A percentile compares a stretch with the other conserved stretches of the same genome.
These are phyloP conservation scores for Beaufortia kweichowensis DNA, from an alignment of 2,113 vertebrate genomes.

Conservation along the genomic window DNA sequence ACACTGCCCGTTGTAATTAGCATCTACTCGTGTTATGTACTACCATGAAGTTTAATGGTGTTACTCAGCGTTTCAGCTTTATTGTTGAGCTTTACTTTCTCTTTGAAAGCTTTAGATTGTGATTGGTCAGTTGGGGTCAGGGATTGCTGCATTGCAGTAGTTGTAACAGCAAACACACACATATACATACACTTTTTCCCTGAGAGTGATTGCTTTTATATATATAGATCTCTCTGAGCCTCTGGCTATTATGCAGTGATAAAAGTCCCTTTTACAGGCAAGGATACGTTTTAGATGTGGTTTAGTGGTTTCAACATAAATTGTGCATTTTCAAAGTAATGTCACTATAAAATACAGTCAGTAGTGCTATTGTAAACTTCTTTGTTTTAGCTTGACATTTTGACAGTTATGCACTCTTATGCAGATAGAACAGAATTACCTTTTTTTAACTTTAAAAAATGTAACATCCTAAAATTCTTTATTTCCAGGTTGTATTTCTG, in stretches of 20 bases:
- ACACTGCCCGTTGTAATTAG: constrained; percentile 33
- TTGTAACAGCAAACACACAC: neutral
- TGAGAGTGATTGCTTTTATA: constrained; percentile 18
- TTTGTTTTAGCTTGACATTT: too few species aligned
- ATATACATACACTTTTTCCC: constrained; percentile 8
- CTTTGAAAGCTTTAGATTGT: constrained; percentile 22
- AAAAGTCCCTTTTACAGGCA: constrained; percentile 5
- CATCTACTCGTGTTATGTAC: constrained; percentile 36
- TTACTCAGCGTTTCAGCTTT: constrained; percentile 21
- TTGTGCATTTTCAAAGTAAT: neutral
- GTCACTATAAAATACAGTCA: too few species aligned
- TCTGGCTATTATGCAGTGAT: constrained; percentile 7
- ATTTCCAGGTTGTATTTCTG: too few species aligned
- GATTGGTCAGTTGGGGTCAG: constrained; percentile 30
- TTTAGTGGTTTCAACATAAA: constrained; percentile 21
- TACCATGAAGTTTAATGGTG: constrained; percentile 33
- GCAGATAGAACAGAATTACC: too few species aligned
- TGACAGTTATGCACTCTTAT: too few species aligned
- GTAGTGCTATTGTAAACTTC: too few species aligned
- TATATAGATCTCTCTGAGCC: constrained; percentile 1
- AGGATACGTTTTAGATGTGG: neutral
- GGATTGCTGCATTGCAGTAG: constrained; percentile 46
- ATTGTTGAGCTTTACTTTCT: constrained; percentile 28
- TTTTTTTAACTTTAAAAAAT: too few species aligned
- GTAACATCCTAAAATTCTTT: too few species aligned